Evolutionary conservation across 2,113 vertebrate genomes (phyloP).

Genomic region (Hassar affinis): DNA sequence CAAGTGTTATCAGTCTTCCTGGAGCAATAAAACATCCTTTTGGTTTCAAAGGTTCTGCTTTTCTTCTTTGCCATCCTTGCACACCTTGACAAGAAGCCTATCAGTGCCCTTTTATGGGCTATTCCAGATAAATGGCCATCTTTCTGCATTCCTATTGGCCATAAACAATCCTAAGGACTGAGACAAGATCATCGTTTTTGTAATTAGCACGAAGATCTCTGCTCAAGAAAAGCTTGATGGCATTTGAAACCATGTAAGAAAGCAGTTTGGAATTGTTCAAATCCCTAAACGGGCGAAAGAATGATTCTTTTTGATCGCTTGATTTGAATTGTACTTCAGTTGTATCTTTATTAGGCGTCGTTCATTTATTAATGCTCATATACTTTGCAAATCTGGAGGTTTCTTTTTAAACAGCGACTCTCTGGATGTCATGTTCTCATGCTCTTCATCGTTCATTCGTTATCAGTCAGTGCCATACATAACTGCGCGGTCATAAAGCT

Average conservation of each 20-base stretch:
- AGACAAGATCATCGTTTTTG: slow-evolving; percentile 44
- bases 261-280: slow-evolving; percentile 48
- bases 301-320: background rate
- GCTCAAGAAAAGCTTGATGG: slow-evolving; percentile 49
- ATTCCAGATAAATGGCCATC: slow-evolving; percentile 49
- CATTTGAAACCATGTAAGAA: slow-evolving; percentile 45
- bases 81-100: slow-evolving; percentile 37
- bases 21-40: slow-evolving; percentile 59
- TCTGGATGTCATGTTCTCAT: slow-evolving; percentile 27
- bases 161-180: slow-evolving; percentile 54
- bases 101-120: slow-evolving; percentile 58
- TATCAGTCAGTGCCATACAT: slow-evolving; percentile 64
- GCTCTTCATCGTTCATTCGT: slow-evolving; percentile 43
- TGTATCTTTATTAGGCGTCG: background rate
- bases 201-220: slow-evolving; percentile 21
- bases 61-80: slow-evolving; percentile 50
- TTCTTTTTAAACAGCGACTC: background rate
- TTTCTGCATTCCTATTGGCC: slow-evolving; percentile 57
- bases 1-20: slow-evolving; percentile 55
- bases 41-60: slow-evolving; percentile 68
- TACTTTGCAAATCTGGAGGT: background rate
- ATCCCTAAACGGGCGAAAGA: background rate
- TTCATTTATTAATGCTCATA: background rate
- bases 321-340: background rate
- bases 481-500: slow-evolving; percentile 61